These are phyloP conservation scores for Peromyscus californicus DNA, from an alignment of 2,113 vertebrate genomes.

Conservation along the genomic window DNA sequence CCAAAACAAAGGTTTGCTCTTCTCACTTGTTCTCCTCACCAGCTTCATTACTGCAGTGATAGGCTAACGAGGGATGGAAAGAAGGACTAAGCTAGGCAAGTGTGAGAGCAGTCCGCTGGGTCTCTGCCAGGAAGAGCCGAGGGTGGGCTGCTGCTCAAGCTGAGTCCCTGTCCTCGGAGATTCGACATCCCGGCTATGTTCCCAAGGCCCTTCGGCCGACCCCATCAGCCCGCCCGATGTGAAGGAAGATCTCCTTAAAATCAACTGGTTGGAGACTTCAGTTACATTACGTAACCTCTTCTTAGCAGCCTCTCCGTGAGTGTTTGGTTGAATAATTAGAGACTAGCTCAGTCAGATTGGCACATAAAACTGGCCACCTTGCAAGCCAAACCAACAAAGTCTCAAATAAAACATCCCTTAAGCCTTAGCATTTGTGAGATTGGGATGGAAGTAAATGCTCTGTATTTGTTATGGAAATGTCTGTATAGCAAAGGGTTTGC, in stretches of 20 bases:
- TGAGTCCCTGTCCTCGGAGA: conserved; percentile 3
- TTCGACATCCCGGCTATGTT: not conserved
- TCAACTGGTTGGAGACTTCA: conserved; percentile 15
- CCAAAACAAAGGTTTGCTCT: not conserved
- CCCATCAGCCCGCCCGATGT: not conserved
- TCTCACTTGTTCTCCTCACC: not conserved
- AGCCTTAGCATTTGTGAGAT: not conserved
- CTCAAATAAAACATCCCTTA: not conserved
- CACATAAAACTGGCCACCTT: not conserved
- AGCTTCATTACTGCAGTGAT: not conserved
- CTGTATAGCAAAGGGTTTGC: not conserved
- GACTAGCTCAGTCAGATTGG: not conserved
- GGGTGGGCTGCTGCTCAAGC: not conserved
- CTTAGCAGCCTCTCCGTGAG: not conserved
- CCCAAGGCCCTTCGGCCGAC: not conserved
- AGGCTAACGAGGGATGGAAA: not conserved
- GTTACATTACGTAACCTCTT: not conserved
- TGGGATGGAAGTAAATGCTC: conserved; percentile 23
- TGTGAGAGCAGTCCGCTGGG: not conserved
- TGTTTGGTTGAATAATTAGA: not conserved
- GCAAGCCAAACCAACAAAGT: not conserved
- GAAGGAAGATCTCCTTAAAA: conserved; percentile 2
- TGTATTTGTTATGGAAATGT: conserved; percentile 23
- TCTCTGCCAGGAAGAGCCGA: not conserved
- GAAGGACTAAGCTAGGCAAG: not conserved